Conservation (phyloP, 2,113 vertebrate genomes). For the Siniperca knerii region DNA sequence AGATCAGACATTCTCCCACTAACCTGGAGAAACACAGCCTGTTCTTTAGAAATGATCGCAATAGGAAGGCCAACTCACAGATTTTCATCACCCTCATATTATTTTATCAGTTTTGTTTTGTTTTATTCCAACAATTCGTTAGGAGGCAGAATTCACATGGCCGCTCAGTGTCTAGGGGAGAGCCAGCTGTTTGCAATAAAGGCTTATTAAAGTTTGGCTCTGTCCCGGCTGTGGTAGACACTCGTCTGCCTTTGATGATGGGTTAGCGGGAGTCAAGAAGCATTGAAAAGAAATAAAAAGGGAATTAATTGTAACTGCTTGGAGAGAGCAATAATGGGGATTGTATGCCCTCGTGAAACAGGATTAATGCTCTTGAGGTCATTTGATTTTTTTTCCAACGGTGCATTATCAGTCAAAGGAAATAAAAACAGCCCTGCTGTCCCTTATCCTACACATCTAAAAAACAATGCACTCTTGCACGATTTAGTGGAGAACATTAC, state of each 20-base stretch:
- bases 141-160: constrained; percentile 67
- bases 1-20: constrained; percentile 22
- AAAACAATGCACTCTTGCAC: constrained; percentile 38
- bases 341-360: constrained; percentile 73
- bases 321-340: constrained; percentile 70
- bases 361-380: constrained; percentile 72
- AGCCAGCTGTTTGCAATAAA: constrained; percentile 84
- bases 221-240: constrained; percentile 68
- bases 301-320: constrained; percentile 80
- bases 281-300: constrained; percentile 80
- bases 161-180: constrained; percentile 48
- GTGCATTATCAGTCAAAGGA: constrained; percentile 56
- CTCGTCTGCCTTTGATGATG: constrained; percentile 79
- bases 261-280: constrained; percentile 79
- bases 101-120: constrained; percentile 64
- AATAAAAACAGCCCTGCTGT: constrained; percentile 24
- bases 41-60: constrained; percentile 41
- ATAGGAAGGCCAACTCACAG: constrained; percentile 43
- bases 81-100: constrained; percentile 65
- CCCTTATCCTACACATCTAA: constrained; percentile 30
- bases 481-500: constrained; percentile 77
- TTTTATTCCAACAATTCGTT: constrained; percentile 64
- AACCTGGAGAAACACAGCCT: constrained; percentile 37
- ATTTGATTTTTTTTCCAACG: constrained; percentile 60
- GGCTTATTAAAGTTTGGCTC: constrained; percentile 80